These are phyloP conservation scores for Geophilus truncorum DNA, from an alignment of 2,888 invertebrate species.

Conservation along the genomic window DNA sequence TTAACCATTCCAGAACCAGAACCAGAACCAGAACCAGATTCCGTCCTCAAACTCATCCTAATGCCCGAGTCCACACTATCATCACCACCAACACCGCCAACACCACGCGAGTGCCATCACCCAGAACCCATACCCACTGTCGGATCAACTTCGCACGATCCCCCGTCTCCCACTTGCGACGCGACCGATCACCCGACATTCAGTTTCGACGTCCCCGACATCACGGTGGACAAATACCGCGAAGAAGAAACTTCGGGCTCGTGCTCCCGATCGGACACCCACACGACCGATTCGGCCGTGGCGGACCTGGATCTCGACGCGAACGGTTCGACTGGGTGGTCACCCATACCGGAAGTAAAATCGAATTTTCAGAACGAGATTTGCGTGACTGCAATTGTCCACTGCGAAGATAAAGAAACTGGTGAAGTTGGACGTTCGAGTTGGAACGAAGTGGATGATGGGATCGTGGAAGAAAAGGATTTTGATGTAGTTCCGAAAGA, in stretches of 20 bases:
- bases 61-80: background rate
- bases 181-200: background rate
- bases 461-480: background rate
- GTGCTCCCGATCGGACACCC: background rate
- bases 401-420: background rate
- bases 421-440: background rate
- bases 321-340: background rate
- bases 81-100: no score
- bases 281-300: conserved; percentile 20
- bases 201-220: background rate
- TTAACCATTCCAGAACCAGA: background rate
- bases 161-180: background rate
- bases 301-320: conserved; percentile 8
- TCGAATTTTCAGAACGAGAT: background rate
- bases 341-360: background rate
- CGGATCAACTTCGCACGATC: background rate
- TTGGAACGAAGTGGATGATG: background rate
- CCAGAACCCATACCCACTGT: background rate
- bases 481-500: background rate
- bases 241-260: background rate
- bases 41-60: background rate
- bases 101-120: background rate
- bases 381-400: background rate
- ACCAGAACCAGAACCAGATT: background rate
- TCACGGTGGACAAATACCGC: background rate